Conservation (phyloP, 2,888 invertebrate genomes). For the Cephus spinipes region DNA sequence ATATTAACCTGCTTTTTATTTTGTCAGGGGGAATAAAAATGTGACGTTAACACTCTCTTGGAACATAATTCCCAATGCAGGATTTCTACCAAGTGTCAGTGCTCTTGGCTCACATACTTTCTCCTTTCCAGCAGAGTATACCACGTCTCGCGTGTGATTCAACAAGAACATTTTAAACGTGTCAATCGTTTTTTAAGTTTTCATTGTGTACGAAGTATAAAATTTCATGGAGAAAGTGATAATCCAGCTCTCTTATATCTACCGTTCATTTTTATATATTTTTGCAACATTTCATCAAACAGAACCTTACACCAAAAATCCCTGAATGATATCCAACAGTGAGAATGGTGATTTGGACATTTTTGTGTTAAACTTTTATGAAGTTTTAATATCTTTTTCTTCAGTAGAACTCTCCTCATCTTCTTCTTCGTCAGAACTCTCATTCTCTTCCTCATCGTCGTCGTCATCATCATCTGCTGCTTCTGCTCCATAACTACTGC, state of each 20-base stretch:
- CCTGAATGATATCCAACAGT: too few relatives aligned
- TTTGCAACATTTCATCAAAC: too few relatives aligned
- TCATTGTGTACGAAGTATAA: too few relatives aligned
- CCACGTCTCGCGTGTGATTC: constrained; percentile 73
- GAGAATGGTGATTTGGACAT: too few relatives aligned
- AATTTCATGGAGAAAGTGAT: too few relatives aligned
- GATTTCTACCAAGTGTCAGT: constrained; percentile 88
- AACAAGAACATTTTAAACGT: background rate
- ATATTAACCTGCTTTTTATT: constrained; percentile 34
- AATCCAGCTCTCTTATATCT: too few relatives aligned
- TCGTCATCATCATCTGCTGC: constrained; percentile 60
- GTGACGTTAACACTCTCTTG: constrained; percentile 94
- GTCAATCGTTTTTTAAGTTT: background rate
- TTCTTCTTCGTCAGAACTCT: constrained; percentile 40
- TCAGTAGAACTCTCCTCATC: constrained; percentile 48
- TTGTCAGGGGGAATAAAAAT: constrained; percentile 90
- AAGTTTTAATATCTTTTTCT: constrained; percentile 37
- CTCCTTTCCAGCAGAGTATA: constrained; percentile 91
- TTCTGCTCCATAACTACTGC: constrained; percentile 23
- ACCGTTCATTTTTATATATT: too few relatives aligned
- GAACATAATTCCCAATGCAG: constrained; percentile 99
- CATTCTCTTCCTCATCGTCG: constrained; percentile 52
- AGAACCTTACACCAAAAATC: too few relatives aligned
- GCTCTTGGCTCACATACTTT: constrained; percentile 88
- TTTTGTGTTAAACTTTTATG: constrained; percentile 23